Evolutionary conservation across 2,113 vertebrate species (phyloP), one percentile per base, ranked within the genome.

Genomic region (Globicephala melas): DNA sequence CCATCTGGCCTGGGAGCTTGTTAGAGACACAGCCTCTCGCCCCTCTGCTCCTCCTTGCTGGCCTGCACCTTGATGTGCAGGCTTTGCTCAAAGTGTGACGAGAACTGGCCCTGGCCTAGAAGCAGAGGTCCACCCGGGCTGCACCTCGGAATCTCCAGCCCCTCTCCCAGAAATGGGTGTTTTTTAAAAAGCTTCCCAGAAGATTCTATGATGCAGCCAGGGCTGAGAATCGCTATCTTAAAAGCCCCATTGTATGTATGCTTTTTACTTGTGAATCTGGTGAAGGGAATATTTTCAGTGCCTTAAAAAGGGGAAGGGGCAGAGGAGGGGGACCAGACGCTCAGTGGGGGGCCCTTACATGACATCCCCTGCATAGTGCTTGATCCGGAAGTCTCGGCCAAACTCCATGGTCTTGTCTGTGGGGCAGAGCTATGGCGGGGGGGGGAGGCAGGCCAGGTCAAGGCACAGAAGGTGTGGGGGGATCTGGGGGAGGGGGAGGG

Each of bases 391-490:
- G 93, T 99, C 99, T n/a, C 99, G 98, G 97, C 99, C 97, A 44
- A 99, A 99, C 97, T 99, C 99, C 99, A 99, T 99, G 94, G 98
- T 99, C 98, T 99, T 99, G 97, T 99, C 99, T 0, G 99, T 98
- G 38, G 99, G 99, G 79, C 97, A 99, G 95, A 99, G 98, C 99
- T 99, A 98, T 10, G 33, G 50, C n/a, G 9, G 31, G 50, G 9
- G 55, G 53, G 50, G 38, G 65, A 38, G 11, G 91, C n/a, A 44
- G 44, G 65, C 25, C 1, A 14, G 25, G 83, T 89, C 36, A 95
- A 89, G 65, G 81, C 70, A 47, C 13, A 36, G 76, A 74, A 89
- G 50, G 50, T 4, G 5, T 3, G 8, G 4, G 44, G 14, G 58
- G 44, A 12, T 50, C 20, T 77, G 13, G 53, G 60, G 36, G 63